Evolutionary conservation across 1,140 invertebrate species (phyloP).

Genomic region (Diabrotica virgifera): DNA sequence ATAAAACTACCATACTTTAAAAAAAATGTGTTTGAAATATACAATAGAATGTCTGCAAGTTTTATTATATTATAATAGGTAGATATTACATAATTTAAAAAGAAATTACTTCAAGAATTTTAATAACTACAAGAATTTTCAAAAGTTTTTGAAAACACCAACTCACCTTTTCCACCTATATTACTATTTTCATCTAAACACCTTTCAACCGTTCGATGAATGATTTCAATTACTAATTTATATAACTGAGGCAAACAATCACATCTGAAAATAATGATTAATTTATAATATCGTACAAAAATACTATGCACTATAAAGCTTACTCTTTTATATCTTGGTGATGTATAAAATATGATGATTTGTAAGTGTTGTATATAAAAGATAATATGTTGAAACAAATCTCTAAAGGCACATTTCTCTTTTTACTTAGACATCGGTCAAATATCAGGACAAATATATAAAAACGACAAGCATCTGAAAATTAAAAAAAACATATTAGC

Average conservation of each 20-base stretch:
- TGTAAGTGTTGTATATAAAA: conserved; percentile 33
- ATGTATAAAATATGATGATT: conserved; percentile 26
- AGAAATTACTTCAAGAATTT: no score
- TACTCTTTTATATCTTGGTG: conserved; percentile 18
- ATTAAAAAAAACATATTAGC: no score
- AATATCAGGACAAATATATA: conserved; percentile 30
- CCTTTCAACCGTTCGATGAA: conserved; percentile 26
- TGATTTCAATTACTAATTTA: conserved; percentile 31
- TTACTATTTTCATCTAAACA: conserved; percentile 16
- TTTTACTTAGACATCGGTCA: conserved; percentile 24
- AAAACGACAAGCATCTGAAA: conserved; percentile 33
- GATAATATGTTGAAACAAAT: conserved; percentile 28
- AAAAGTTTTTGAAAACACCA: background rate
- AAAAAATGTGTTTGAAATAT: no score
- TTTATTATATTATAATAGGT: no score
- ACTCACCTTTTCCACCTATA: conserved; percentile 4
- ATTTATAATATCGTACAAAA: no score
- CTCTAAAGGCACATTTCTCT: conserved; percentile 19
- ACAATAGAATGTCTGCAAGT: no score
- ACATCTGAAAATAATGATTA: conserved; percentile 25
- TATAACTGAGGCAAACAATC: conserved; percentile 29
- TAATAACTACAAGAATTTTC: no score
- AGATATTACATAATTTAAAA: no score
- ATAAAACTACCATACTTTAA: no score
- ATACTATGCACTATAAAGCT: background rate